A percentile compares a stretch with the other conserved stretches of the same genome.
Conservation (phyloP, 2,888 invertebrate species). For the Scrobipalpa atriplicella region DNA sequence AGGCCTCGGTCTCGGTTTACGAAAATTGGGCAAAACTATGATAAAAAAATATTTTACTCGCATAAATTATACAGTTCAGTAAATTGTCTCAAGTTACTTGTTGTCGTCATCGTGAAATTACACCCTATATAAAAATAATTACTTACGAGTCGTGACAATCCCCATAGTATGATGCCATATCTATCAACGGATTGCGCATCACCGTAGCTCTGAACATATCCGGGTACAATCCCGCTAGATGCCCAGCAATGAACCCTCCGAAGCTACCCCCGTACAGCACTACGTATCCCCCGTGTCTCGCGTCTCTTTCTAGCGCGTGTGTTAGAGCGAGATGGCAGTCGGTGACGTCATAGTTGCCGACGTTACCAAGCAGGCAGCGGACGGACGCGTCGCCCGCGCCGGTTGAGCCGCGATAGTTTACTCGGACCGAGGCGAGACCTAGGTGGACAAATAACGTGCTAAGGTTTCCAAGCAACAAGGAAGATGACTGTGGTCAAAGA, state of each 20-base stretch:
- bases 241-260: slow-evolving; percentile 93
- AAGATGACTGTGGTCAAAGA: no score
- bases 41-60: no score
- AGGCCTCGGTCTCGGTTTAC: slow-evolving; percentile 30
- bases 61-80: no score
- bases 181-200: slow-evolving; percentile 91
- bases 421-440: slow-evolving; percentile 85
- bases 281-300: slow-evolving; percentile 38
- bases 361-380: slow-evolving; percentile 86
- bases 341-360: slow-evolving; percentile 89
- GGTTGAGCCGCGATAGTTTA: slow-evolving; percentile 90
- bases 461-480: no score
- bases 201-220: slow-evolving; percentile 88
- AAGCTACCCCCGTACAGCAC: slow-evolving; percentile 91
- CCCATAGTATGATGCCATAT: slow-evolving; percentile 77
- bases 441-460: slow-evolving; percentile 7
- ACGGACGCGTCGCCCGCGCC: slow-evolving; percentile 90
- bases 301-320: slow-evolving; percentile 51
- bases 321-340: slow-evolving; percentile 87
- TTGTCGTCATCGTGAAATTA: no score
- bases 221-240: slow-evolving; percentile 91
- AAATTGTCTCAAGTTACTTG: no score
- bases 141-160: no score
- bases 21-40: no score
- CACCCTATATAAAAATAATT: no score